phyloP scores from a whole-genome alignment of 2,113 vertebrate genomes.

The Leptodactylus fuscus region DNA sequence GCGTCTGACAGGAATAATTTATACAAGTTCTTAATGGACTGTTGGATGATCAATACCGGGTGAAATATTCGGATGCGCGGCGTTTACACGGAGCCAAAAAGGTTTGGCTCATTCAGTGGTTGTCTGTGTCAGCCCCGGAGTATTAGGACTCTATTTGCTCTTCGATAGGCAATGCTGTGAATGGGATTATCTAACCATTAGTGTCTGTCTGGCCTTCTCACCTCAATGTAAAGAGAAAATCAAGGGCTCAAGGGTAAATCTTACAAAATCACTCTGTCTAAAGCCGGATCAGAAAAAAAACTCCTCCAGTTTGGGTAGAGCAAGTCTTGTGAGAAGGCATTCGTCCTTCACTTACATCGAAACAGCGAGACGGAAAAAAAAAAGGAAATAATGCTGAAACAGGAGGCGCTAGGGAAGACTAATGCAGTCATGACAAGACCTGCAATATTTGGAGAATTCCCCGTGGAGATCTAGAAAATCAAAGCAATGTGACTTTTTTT shows the following conservation, averaged over 20 bases:
- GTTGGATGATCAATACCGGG: neutral
- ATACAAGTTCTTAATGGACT: constrained; percentile 6
- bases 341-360: neutral
- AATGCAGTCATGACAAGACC: neutral
- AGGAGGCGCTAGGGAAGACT: neutral
- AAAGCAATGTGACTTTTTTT: neutral
- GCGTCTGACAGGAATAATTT: neutral
- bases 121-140: neutral
- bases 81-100: constrained; percentile 26
- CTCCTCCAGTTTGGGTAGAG: neutral
- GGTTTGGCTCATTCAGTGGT: constrained; percentile 11
- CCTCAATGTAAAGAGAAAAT: constrained; percentile 35
- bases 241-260: constrained; percentile 9
- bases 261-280: constrained; percentile 22
- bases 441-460: neutral
- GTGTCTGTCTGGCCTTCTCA: constrained; percentile 36
- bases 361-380: too few relatives aligned
- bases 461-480: neutral
- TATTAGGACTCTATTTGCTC: constrained; percentile 38
- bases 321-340: neutral
- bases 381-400: neutral
- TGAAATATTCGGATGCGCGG: neutral
- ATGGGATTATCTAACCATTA: constrained; percentile 38
- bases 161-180: constrained; percentile 30
- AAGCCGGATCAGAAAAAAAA: neutral